These are phyloP conservation scores for human DNA, from an alignment of 2,113 vertebrate species.

Conservation along the genomic window GRCh38 chr5:52176501-52177000, in stretches of 20 bases:
- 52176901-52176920: neutral
- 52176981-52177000: neutral
- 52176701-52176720: neutral
- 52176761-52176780: neutral
- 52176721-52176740: neutral
- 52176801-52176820: conserved; percentile 16
- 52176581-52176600: neutral
- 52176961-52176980: neutral
- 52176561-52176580: neutral
- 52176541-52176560: neutral
- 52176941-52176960: neutral
- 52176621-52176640: neutral
- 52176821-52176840: neutral
- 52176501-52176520: neutral
- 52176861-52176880: neutral
- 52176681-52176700: neutral
- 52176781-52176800: neutral
- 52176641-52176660: neutral
- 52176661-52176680: neutral
- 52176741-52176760: neutral
- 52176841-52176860: neutral
- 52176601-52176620: neutral
- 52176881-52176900: neutral
- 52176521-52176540: neutral
- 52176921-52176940: neutral